A percentile compares a stretch with the other conserved stretches of the same genome.
These are phyloP conservation scores for Crocodylus rhombifer DNA, from an alignment of 2,797 vertebrate species.

Conservation along the genomic window DNA sequence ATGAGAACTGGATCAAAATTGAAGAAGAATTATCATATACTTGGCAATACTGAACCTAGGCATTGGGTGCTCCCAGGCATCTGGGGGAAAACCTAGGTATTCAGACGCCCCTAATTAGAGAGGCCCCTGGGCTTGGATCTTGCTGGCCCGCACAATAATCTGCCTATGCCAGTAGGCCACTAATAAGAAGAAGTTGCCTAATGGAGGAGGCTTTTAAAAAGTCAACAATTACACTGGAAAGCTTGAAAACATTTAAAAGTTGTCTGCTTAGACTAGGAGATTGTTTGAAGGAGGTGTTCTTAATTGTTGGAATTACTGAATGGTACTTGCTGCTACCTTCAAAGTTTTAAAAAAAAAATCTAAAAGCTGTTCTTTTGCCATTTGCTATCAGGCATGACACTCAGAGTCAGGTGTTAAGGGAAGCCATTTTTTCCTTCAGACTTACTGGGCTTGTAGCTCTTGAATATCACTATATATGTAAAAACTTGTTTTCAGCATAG, in stretches of 20 bases:
- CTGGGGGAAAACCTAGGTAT: no score
- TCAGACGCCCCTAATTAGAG: no score
- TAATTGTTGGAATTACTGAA: not conserved
- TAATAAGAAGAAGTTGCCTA: not conserved
- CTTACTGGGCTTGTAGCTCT: not conserved
- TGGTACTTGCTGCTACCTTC: not conserved
- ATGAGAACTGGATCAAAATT: no score
- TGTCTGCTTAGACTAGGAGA: not conserved
- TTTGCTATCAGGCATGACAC: not conserved
- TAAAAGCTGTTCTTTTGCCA: not conserved
- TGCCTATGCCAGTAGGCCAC: not conserved
- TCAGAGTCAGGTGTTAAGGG: not conserved
- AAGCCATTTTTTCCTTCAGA: not conserved
- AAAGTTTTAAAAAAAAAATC: not conserved
- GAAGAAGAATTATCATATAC: no score
- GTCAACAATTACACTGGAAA: not conserved
- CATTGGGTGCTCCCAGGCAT: no score
- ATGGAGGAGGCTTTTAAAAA: not conserved
- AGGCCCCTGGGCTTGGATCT: no score
- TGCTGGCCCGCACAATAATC: no score
- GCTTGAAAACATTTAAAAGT: not conserved
- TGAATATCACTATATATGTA: not conserved
- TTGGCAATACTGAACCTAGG: no score
- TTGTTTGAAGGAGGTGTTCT: not conserved
- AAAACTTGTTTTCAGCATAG: not conserved